Conservation (phyloP, 2,113 vertebrate species). For the Myotis lucifugus region DNA sequence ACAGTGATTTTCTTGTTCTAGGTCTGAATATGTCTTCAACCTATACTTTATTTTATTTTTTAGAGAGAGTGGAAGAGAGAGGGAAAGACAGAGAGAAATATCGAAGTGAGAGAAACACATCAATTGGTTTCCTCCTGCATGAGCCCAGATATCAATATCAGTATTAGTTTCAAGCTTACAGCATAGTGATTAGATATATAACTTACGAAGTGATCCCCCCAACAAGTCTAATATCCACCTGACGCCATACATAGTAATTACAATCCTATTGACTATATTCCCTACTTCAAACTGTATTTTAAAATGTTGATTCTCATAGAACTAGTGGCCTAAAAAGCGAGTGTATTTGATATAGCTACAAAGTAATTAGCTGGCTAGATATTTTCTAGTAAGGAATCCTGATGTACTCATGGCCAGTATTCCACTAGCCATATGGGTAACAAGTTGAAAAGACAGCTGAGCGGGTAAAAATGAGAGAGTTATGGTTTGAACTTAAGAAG, state of each 20-base stretch:
- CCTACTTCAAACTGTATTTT: background rate
- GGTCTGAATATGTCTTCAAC: constrained; percentile 7
- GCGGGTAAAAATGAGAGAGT: background rate
- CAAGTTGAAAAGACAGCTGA: constrained; percentile 46
- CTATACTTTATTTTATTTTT: background rate
- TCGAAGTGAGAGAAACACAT: background rate
- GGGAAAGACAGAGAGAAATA: background rate
- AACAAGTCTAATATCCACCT: background rate
- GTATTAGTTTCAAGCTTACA: background rate
- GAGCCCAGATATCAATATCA: background rate
- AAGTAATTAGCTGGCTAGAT: constrained; percentile 11
- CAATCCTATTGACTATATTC: background rate
- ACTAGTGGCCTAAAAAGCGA: constrained; percentile 22
- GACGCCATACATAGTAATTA: background rate
- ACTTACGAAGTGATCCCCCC: background rate
- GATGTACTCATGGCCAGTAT: constrained; percentile 5
- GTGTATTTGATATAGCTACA: background rate
- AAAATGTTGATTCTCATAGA: constrained; percentile 18
- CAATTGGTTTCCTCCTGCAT: background rate
- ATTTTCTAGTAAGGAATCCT: background rate
- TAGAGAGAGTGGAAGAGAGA: background rate
- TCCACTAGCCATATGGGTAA: constrained; percentile 13
- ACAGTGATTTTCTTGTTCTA: constrained; percentile 41
- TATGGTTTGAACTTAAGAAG: constrained; percentile 45
- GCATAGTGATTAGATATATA: background rate